Percentiles rank a stretch among this genome's conserved stretches.
Conservation (phyloP, 2,797 vertebrate genomes). For the Takifugu rubripes region DNA sequence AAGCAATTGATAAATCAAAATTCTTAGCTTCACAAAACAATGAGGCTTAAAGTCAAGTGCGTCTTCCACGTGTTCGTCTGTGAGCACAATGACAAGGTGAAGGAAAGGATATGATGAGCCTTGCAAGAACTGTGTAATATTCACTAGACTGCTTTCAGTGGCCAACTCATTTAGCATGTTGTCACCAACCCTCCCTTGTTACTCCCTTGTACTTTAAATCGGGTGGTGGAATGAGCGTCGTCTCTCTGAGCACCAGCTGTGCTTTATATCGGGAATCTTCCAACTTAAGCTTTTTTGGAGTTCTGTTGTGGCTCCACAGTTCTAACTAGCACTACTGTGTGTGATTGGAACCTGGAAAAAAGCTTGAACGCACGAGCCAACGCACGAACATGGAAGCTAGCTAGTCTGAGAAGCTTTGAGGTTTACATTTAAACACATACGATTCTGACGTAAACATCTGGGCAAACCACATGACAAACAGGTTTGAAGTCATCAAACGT, state of each 20-base stretch:
- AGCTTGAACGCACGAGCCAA: constrained; percentile 14
- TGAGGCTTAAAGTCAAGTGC: too few species aligned
- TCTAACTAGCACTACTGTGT: constrained; percentile 51
- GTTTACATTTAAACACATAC: constrained; percentile 37
- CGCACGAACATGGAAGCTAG: constrained; percentile 22
- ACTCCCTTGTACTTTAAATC: neutral
- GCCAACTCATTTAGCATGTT: too few species aligned
- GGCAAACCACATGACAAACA: constrained; percentile 16
- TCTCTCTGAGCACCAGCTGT: constrained; percentile 19
- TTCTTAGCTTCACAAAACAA: too few species aligned
- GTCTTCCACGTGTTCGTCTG: too few species aligned
- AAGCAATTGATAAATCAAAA: too few species aligned
- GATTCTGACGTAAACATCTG: constrained; percentile 13
- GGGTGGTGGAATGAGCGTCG: constrained; percentile 7
- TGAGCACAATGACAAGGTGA: too few species aligned
- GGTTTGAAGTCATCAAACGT: constrained; percentile 14
- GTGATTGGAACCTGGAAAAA: constrained; percentile 17
- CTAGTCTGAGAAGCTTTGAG: constrained; percentile 11
- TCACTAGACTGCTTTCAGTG: too few species aligned
- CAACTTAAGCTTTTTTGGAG: constrained; percentile 11
- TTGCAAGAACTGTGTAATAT: too few species aligned
- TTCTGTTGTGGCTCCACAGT: neutral
- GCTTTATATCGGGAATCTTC: constrained; percentile 27
- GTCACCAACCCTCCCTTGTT: too few species aligned
- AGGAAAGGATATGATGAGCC: too few species aligned